Evolutionary conservation across 1,140 invertebrate genomes (phyloP).

Genomic region (Drosophila insularis): DNA sequence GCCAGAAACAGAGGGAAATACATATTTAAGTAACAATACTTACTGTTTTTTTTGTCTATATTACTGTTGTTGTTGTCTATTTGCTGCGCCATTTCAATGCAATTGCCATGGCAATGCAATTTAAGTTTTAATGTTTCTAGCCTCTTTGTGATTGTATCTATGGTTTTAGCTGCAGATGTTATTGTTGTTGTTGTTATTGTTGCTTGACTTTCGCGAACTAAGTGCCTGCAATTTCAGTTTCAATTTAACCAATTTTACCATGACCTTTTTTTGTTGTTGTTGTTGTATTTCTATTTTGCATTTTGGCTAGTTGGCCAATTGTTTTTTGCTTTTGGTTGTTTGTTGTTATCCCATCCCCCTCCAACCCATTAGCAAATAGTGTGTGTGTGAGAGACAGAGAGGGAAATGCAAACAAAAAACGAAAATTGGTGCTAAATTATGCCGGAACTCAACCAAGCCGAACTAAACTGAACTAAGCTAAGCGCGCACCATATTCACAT

Average conservation of each 20-base stretch:
- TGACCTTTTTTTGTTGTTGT: conserved; percentile 64
- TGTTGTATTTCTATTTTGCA: conserved; percentile 11
- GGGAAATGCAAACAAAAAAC: conserved; percentile 75
- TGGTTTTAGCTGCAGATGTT: conserved; percentile 41
- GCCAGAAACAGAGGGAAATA: conserved; percentile 11
- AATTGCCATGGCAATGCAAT: conserved; percentile 63
- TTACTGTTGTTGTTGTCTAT: conserved; percentile 27
- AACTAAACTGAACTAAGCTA: conserved; percentile 31
- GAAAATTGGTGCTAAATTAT: conserved; percentile 80
- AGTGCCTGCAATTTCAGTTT: conserved; percentile 74
- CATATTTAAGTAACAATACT: conserved; percentile 13
- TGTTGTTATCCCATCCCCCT: conserved; percentile 34
- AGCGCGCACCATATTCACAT: conserved; percentile 2
- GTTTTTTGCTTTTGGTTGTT: conserved; percentile 20
- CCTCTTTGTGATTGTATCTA: conserved; percentile 39
- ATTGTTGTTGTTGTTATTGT: conserved; percentile 23
- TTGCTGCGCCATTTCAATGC: conserved; percentile 46
- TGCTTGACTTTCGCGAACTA: conserved; percentile 68
- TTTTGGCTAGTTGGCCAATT: conserved; percentile 46
- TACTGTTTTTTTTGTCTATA: background rate
- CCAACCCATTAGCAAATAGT: conserved; percentile 54
- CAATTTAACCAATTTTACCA: conserved; percentile 75
- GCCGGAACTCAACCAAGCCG: conserved; percentile 68
- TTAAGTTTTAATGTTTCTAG: conserved; percentile 45
- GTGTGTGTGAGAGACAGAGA: conserved; percentile 28